Base-by-base conservation (phyloP, 2,113 vertebrate genomes). In the Sciurus niger region DNA sequence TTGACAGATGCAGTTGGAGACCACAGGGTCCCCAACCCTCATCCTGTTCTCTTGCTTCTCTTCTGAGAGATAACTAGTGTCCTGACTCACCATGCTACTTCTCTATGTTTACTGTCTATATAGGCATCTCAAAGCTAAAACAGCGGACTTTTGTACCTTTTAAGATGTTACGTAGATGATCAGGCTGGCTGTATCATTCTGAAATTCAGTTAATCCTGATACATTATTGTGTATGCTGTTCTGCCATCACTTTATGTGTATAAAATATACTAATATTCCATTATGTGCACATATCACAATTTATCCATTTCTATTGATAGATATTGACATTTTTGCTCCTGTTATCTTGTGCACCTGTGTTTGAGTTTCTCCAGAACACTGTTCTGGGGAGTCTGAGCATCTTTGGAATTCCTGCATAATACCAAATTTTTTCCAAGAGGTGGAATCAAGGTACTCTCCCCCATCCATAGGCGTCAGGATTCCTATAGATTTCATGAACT, bases 201-300 rank as follows among this genome's bases (percentile, higher is more conserved):
- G 22, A 14, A 40, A 58, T 84, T 95, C 92, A 76, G 34, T 82
- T 13, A 43, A 10, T 79, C 53, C 48, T 74, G 17, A 32, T 55
- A 32, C 24, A 48, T 37, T 37, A 37, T 37, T 37, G 37, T 37
- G 37, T 37, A 37, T 55, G 12, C 28, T 93, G 46, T 89, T 10
- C 78, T n/a, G 84, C 22, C n/a, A 80, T 93, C 32, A 77, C 73
- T 88, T 72, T 80, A 89, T 65, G 34, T 88, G 73, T 18, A 11
- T 11, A 63, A 28, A 63, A 63, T 63, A 25, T 65, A 51, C 16
- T 73, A 68, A 18, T 63, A 60, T 92, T 79, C 37, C 51, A 76
- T 87, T 55, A 90, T 30, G 18, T 30, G 92, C 70, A 30, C 32
- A 40, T 11, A 77, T 80, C 60, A 72, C 30, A 78, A n/a, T 63